phyloP scores from a whole-genome alignment of 92 coral and sea anemone genomes.

The Umimayanthus chanpuru region DNA sequence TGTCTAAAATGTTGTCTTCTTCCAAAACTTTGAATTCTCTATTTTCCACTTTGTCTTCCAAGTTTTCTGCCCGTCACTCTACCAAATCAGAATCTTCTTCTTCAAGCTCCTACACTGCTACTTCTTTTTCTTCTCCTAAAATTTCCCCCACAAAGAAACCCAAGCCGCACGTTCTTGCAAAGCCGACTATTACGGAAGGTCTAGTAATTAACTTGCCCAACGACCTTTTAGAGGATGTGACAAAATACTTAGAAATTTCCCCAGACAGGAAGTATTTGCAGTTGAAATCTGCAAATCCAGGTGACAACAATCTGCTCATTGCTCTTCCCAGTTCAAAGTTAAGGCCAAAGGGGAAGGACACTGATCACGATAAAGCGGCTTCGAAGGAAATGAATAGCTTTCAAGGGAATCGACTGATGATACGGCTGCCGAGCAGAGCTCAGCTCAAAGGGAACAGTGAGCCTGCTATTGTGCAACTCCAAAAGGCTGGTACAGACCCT shows the following conservation, averaged over 20 bases:
- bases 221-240: background rate
- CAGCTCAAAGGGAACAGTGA: background rate
- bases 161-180: background rate
- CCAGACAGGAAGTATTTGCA: constrained; percentile 37
- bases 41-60: background rate
- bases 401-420: background rate
- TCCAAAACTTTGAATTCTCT: background rate
- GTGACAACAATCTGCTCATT: constrained; percentile 10
- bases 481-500: background rate
- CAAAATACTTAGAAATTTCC: constrained; percentile 38
- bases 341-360: background rate
- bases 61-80: background rate
- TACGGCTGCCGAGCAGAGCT: constrained; percentile 7
- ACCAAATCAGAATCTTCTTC: background rate
- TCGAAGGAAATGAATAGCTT: background rate
- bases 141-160: background rate
- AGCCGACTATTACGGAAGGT: constrained; percentile 27
- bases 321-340: constrained; percentile 17
- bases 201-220: constrained; percentile 15
- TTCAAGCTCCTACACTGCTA: background rate
- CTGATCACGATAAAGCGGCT: background rate
- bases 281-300: constrained; percentile 25
- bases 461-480: constrained; percentile 4
- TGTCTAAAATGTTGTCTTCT: background rate
- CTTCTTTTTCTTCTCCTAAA: background rate